Base-by-base conservation (phyloP, 2,113 vertebrate genomes). In the Pteronura brasiliensis region DNA sequence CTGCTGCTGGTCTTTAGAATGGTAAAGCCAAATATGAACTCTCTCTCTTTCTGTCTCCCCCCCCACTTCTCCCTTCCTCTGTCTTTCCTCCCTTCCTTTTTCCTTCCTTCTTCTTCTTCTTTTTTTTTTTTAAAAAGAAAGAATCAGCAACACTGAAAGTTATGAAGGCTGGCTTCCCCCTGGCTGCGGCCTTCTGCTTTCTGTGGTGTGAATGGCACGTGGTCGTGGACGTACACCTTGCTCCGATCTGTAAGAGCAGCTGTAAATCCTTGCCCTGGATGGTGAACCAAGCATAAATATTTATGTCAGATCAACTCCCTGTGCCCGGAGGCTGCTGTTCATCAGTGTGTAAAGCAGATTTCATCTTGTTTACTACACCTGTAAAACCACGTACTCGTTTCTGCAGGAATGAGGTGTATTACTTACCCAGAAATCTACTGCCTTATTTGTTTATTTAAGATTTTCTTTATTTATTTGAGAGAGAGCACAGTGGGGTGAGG, bases 141-240 rank as follows among this genome's bases (percentile, higher is more conserved):
- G 80, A 74, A 31, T 71, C 27, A 27, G 15, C 6, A 44, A 9
- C 7, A 31, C 8, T 18, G 55, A 34, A 29, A 6, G 7, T 27
- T 34, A 7, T 4, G 49, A 11, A 27, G 34, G 29, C 42, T 29
- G n/a, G 39, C 7, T n/a, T 52, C 12, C 18, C 57, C 7, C 0
- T 3, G 29, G 57, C 36, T 23, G 29, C 5, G 0, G 42, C 36
- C 9, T 15, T n/a, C 65, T 29, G 21, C n/a, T 31, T 52, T n/a
- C 52, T 29, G 44, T 20, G 25, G 83, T 65, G 18, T 47, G n/a
- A 0, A 17, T 23, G 23, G n/a, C 11, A 31, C 7, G 6, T 4
- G 55, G 3, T 14, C 1, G 6, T 31, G 52, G 76, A 61, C 34
- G 4, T 1, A 7, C 12, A 3, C 23, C 12, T 0, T 11, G 12